phyloP scores from a whole-genome alignment of 2,888 invertebrate species.

The Chelonus formosanus region DNA sequence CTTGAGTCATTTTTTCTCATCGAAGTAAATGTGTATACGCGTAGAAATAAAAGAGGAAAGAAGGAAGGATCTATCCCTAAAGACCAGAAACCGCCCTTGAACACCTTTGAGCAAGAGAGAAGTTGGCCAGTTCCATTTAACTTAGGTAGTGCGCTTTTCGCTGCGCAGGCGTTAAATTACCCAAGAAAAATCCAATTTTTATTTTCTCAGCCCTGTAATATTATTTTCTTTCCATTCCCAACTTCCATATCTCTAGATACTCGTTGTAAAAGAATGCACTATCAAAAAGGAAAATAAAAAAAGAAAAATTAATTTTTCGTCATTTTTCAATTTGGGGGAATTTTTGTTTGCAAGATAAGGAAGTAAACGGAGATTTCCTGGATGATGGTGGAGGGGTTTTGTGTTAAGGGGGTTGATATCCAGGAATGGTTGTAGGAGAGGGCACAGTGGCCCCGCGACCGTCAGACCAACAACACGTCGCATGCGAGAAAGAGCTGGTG shows the following conservation, averaged over 20 bases:
- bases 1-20: conserved; percentile 18
- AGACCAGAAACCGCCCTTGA: conserved; percentile 14
- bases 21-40: not conserved
- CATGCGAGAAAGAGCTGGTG: conserved; percentile 11
- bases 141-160: too few relatives aligned
- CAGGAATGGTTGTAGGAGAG: conserved; percentile 68
- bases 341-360: conserved; percentile 9
- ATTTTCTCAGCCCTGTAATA: not conserved
- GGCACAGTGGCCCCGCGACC: conserved; percentile 68
- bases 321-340: too few relatives aligned
- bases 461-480: conserved; percentile 63
- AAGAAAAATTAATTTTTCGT: too few relatives aligned
- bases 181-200: conserved; percentile 26
- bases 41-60: not conserved
- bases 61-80: too few relatives aligned
- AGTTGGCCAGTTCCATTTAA: too few relatives aligned
- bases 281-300: too few relatives aligned
- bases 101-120: conserved; percentile 29
- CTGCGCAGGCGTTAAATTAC: conserved; percentile 22
- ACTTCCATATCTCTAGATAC: too few relatives aligned
- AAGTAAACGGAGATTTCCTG: conserved; percentile 22
- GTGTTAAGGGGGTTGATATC: conserved; percentile 20
- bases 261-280: too few relatives aligned
- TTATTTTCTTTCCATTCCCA: too few relatives aligned
- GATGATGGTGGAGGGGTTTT: conserved; percentile 62